A percentile compares a stretch with the other conserved stretches of the same genome.
Conservation (phyloP, 2,113 vertebrate species). For the Hylia prasina region DNA sequence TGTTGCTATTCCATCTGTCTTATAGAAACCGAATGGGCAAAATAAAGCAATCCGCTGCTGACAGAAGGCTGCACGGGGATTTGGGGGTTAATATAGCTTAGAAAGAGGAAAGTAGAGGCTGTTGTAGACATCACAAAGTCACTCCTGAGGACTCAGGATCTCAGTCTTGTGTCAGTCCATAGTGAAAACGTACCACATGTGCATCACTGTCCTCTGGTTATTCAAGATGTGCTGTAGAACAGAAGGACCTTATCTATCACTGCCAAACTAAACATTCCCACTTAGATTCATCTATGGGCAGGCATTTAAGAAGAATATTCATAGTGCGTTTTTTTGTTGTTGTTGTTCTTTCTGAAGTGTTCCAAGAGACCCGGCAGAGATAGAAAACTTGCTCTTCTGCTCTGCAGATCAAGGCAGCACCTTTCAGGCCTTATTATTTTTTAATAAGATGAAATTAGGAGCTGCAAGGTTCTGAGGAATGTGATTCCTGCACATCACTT, state of each 20-base stretch:
- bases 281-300: not conserved
- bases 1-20: not conserved
- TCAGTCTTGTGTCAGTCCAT: accelerated
- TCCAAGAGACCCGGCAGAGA: not conserved
- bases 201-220: not conserved
- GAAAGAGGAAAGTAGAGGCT: not conserved
- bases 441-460: not conserved
- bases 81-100: not conserved
- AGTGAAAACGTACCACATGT: accelerated
- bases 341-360: not conserved
- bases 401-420: not conserved
- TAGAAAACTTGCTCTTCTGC: not conserved
- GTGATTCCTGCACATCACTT: not conserved
- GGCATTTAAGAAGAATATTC: not conserved
- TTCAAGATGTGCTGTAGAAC: not conserved
- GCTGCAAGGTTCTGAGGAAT: accelerated
- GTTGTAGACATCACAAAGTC: not conserved
- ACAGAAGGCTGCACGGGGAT: not conserved
- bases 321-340: not conserved
- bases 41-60: not conserved
- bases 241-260: not conserved
- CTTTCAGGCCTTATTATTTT: not conserved
- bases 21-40: accelerated
- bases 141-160: not conserved
- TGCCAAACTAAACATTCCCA: not conserved